Conservation (phyloP, 2,797 vertebrate species). For the Gambusia yucatana region DNA sequence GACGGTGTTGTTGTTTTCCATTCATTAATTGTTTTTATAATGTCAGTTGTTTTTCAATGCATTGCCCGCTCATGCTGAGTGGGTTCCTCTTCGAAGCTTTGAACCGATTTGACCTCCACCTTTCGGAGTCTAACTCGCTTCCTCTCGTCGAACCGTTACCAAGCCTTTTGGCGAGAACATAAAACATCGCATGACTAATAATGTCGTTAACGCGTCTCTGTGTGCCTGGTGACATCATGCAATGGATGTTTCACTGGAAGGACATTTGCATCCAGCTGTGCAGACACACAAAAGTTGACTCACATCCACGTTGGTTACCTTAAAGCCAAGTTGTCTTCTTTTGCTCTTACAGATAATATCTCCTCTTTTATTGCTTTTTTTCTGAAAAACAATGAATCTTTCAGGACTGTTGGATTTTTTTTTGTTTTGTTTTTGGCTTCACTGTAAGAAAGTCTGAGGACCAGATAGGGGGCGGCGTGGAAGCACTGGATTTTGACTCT, state of each 20-base stretch:
- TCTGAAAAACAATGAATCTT: conserved; percentile 49
- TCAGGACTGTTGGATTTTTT: conserved; percentile 41
- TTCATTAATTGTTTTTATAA: conserved; percentile 33
- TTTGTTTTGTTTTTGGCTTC: conserved; percentile 57
- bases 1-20: neutral
- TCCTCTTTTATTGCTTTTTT: conserved; percentile 19
- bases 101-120: neutral
- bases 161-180: conserved; percentile 2
- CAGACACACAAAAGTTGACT: conserved; percentile 25
- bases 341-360: conserved; percentile 7
- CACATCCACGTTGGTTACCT: conserved; percentile 34
- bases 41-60: conserved; percentile 24
- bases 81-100: conserved; percentile 3
- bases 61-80: conserved; percentile 11
- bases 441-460: conserved; percentile 73
- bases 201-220: conserved; percentile 4
- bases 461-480: conserved; percentile 69
- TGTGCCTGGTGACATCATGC: conserved; percentile 30
- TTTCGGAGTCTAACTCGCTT: neutral
- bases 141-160: neutral
- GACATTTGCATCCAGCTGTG: neutral
- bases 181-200: neutral
- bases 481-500: conserved; percentile 57
- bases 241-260: conserved; percentile 19
- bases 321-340: conserved; percentile 30